These are phyloP conservation scores for Balanococcus diminutus DNA, from an alignment of 2,888 invertebrate genomes.

Conservation along the genomic window DNA sequence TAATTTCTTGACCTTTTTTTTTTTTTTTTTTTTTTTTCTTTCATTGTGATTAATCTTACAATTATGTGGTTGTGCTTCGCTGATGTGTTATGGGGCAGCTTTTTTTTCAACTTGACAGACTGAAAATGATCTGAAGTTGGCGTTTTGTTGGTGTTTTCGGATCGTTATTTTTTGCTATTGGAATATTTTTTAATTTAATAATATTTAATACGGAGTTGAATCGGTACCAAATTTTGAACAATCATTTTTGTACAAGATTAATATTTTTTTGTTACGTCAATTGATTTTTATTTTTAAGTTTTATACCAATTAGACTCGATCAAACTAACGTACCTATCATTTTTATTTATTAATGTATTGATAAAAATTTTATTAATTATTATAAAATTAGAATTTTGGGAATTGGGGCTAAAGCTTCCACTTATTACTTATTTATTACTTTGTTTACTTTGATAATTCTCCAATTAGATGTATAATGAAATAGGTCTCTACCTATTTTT, in stretches of 20 bases:
- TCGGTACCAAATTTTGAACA: background rate
- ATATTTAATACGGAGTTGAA: background rate
- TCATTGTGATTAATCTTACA: background rate
- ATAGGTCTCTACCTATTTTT: too few species aligned
- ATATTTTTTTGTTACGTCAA: background rate
- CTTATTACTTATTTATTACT: too few species aligned
- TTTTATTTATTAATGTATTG: too few species aligned
- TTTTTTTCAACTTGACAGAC: background rate
- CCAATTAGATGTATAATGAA: too few species aligned
- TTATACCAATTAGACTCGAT: too few species aligned
- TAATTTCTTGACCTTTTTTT: background rate
- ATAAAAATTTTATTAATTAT: too few species aligned
- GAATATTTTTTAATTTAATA: too few species aligned
- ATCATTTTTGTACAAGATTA: background rate
- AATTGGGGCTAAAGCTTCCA: too few species aligned
- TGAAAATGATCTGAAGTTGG: background rate
- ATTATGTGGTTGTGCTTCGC: conserved; percentile 4
- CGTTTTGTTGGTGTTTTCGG: background rate
- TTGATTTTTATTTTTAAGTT: background rate
- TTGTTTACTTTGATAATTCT: too few species aligned
- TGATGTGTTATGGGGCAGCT: background rate
- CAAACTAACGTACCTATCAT: too few species aligned
- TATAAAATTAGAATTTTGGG: too few species aligned
- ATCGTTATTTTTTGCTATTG: background rate
- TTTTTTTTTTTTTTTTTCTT: too few species aligned